Evolutionary conservation across 1,140 invertebrate genomes (phyloP), one percentile per base, ranked within the genome.

Genomic region (Tribolium castaneum): DNA sequence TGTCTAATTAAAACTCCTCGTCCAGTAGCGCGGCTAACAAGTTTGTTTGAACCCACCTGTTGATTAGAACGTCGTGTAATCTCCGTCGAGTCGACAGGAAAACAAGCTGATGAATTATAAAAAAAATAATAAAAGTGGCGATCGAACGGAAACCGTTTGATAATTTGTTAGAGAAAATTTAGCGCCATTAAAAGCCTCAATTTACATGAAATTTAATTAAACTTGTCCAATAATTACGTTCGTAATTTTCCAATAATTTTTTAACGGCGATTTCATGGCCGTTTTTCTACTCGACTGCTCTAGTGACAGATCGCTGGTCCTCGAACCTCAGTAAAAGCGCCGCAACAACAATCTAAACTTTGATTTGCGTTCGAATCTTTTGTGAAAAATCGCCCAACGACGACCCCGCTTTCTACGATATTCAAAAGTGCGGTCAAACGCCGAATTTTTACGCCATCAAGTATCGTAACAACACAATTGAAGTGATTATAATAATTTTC

Each of bases 121-220:
- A 45, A 45, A 45, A 45, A 45, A 45, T 45, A 45, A n/a, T 45
- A 59, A 59, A 59, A 59, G 14, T 59, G 6, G 14, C 30, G 25
- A 66, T 35, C 12, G 30, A 66, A 22, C 59, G 59, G 59, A 66
- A 66, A 66, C 12, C n/a, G 30, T 66, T 12, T 30, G 59, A 66
- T 66, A 66, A 66, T 66, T 66, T 66, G 59, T 66, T 66, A 12
- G 30, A 66, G 59, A 66, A 66, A 66, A 66, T 16, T 66, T 66
- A 66, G 59, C 59, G 30, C 59, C 30, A 66, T 66, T 35, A 52
- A 52, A 52, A 45, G 12, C n/a, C 6, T 10, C 51, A 14, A n/a
- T 66, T 12, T 35, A 66, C 30, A 66, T 66, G 59, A 39, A 9
- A 66, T 35, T 66, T 66, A 30, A 30, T 14, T 25, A 66, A 25